These are phyloP conservation scores for Phortica variegata DNA, from an alignment of 1,140 invertebrate species.

Conservation along the genomic window DNA sequence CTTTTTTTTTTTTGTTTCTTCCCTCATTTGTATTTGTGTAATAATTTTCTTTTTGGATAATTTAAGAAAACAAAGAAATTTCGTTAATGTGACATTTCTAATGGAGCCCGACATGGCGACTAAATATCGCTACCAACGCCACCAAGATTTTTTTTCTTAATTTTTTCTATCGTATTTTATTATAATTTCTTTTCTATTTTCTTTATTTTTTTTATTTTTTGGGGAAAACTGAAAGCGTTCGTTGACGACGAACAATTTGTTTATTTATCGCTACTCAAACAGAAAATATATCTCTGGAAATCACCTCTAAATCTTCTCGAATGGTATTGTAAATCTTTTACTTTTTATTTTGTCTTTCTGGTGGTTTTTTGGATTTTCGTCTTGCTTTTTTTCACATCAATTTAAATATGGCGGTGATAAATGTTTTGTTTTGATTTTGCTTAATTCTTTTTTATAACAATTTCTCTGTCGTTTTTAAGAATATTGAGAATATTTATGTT, in stretches of 20 bases:
- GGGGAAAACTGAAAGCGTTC: background rate
- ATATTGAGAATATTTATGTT: too few species aligned
- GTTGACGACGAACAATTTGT: slow-evolving; percentile 40
- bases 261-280: slow-evolving; percentile 52
- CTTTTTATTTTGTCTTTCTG: slow-evolving; percentile 10
- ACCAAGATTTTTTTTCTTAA: slow-evolving; percentile 13
- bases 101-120: slow-evolving; percentile 21
- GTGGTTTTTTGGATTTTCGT: slow-evolving; percentile 20
- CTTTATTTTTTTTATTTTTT: slow-evolving; percentile 16
- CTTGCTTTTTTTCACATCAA: slow-evolving; percentile 18
- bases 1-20: too few species aligned
- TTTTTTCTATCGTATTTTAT: background rate
- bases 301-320: slow-evolving; percentile 52
- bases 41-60: slow-evolving; percentile 28
- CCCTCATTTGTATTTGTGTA: slow-evolving; percentile 15
- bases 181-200: slow-evolving; percentile 6
- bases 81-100: slow-evolving; percentile 53
- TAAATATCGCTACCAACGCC: slow-evolving; percentile 4
- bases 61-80: slow-evolving; percentile 36
- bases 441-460: slow-evolving; percentile 39
- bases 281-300: slow-evolving; percentile 55
- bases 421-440: slow-evolving; percentile 53
- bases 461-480: too few species aligned
- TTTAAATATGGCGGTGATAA: slow-evolving; percentile 28
- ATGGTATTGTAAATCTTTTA: slow-evolving; percentile 56